A percentile compares a stretch with the other conserved stretches of the same genome.
Evolutionary conservation across 2,797 vertebrate species (phyloP).

Genomic region (Urocyon cinereoargenteus): DNA sequence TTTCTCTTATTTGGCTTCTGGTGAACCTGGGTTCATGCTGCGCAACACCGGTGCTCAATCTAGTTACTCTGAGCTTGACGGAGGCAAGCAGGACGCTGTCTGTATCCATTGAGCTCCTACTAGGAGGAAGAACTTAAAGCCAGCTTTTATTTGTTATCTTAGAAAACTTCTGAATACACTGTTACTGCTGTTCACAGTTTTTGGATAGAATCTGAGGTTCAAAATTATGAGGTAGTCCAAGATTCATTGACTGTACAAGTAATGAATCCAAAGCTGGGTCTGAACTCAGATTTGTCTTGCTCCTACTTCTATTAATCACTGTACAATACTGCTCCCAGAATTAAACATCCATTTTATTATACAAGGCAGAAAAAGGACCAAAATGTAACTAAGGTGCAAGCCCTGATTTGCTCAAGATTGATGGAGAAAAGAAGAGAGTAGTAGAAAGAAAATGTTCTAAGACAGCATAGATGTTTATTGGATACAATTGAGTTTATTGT

Average conservation of each 20-base stretch:
- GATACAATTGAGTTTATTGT: background rate
- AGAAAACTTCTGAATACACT: background rate
- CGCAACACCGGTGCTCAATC: background rate
- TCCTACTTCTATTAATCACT: background rate
- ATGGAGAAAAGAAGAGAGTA: background rate
- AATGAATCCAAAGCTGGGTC: background rate
- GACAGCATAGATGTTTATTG: background rate
- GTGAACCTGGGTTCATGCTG: background rate
- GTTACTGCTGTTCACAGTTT: background rate
- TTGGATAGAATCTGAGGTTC: background rate
- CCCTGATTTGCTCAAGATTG: background rate
- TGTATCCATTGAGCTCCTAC: background rate
- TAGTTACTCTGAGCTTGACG: background rate
- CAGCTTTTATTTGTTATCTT: background rate
- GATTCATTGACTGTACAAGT: background rate
- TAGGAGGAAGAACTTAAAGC: background rate
- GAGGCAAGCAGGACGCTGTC: background rate
- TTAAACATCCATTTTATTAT: background rate
- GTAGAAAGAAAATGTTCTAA: background rate
- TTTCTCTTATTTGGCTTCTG: background rate
- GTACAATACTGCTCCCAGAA: background rate
- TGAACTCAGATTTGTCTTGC: background rate
- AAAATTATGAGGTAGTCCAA: background rate
- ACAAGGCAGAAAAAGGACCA: background rate
- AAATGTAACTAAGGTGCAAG: background rate